Percentiles rank a stretch among this genome's conserved stretches.
Conservation (phyloP, 2,797 vertebrate genomes). For the Mallotus villosus region DNA sequence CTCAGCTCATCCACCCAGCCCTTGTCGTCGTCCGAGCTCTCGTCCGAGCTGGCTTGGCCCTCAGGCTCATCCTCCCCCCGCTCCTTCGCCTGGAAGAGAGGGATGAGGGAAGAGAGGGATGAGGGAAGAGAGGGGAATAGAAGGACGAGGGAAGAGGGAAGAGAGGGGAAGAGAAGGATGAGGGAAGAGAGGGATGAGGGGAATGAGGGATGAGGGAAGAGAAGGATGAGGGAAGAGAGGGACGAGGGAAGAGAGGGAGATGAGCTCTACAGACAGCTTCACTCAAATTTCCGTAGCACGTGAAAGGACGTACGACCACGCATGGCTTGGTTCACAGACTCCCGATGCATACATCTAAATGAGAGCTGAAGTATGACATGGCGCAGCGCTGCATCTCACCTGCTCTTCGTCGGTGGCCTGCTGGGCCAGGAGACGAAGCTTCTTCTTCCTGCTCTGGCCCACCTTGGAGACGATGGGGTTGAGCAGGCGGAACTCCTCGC, state of each 20-base stretch:
- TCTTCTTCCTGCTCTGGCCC: constrained; percentile 89
- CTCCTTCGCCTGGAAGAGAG: constrained; percentile 57
- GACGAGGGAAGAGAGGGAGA: no score
- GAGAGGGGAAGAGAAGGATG: no score
- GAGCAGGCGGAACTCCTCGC: constrained; percentile 94
- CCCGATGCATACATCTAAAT: no score
- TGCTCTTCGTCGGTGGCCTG: constrained; percentile 66
- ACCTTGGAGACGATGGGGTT: constrained; percentile 97
- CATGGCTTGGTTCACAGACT: no score
- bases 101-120: neutral
- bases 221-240: no score
- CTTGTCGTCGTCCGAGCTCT: constrained; percentile 96
- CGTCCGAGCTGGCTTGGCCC: constrained; percentile 90
- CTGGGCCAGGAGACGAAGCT: constrained; percentile 79
- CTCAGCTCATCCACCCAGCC: constrained; percentile 97
- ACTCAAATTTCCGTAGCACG: no score
- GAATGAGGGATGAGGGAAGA: no score
- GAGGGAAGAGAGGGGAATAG: neutral
- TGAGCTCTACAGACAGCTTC: no score
- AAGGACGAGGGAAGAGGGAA: no score
- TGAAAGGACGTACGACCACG: no score
- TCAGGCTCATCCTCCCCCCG: constrained; percentile 88
- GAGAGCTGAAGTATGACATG: neutral
- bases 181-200: no score
- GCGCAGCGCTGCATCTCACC: constrained; percentile 63